phyloP scores from a whole-genome alignment of 1,140 invertebrate genomes.

The Neodiprion virginianus region DNA sequence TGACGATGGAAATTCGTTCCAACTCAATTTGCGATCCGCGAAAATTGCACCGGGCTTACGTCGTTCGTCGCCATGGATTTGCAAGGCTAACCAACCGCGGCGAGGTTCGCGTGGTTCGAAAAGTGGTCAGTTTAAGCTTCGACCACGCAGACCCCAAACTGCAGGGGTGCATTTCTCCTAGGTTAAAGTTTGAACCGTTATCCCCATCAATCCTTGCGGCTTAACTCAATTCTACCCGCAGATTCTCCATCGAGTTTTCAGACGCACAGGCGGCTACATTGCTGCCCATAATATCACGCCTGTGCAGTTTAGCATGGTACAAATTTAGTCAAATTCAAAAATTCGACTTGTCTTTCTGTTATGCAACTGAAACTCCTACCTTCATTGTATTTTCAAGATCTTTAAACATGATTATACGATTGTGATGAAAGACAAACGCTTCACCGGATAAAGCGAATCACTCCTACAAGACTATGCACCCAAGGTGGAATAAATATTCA shows the following conservation, averaged over 20 bases:
- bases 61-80: background rate
- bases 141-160: background rate
- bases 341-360: too few relatives aligned
- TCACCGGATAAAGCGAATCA: too few relatives aligned
- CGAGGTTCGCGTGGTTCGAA: background rate
- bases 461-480: too few relatives aligned
- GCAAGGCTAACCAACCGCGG: background rate
- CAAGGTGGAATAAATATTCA: too few relatives aligned
- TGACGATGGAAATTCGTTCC: too few relatives aligned
- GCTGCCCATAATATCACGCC: too few relatives aligned
- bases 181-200: background rate
- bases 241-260: background rate
- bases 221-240: background rate
- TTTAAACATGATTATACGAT: too few relatives aligned
- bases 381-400: too few relatives aligned
- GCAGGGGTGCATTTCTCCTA: background rate
- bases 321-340: too few relatives aligned
- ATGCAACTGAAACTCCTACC: too few relatives aligned
- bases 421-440: too few relatives aligned
- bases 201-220: background rate
- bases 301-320: too few relatives aligned
- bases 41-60: constrained; percentile 4
- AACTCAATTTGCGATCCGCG: background rate
- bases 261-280: background rate
- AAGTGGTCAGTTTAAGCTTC: background rate